Conservation (phyloP, 2,797 vertebrate genomes). For the Premnoplex brunnescens region DNA sequence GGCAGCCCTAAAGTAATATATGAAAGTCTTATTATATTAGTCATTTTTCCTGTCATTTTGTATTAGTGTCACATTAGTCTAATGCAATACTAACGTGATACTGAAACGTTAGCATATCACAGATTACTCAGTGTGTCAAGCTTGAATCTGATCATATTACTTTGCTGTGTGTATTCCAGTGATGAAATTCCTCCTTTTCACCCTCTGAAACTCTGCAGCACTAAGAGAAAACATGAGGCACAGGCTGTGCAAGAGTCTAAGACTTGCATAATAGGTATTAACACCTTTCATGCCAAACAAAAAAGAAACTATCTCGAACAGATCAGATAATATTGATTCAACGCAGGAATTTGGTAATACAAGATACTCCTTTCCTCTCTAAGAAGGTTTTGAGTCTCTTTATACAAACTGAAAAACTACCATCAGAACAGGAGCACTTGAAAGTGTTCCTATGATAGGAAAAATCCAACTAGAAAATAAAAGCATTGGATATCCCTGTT, state of each 20-base stretch:
- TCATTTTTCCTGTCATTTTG: constrained; percentile 76
- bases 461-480: not conserved
- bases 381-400: not conserved
- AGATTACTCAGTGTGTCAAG: constrained; percentile 75
- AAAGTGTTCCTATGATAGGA: not conserved
- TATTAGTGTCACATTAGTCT: constrained; percentile 79
- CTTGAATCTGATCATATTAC: constrained; percentile 73
- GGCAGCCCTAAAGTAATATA: constrained; percentile 70
- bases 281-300: not conserved
- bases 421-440: not conserved
- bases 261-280: not conserved
- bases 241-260: not conserved
- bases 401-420: not conserved
- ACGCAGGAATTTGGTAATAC: not conserved
- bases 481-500: not conserved
- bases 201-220: not conserved
- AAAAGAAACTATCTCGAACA: not conserved
- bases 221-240: not conserved
- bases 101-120: constrained; percentile 79
- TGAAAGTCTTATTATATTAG: constrained; percentile 78
- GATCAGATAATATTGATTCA: not conserved
- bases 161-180: constrained; percentile 17
- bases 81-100: constrained; percentile 76
- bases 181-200: not conserved
- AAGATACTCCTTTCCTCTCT: not conserved